Conservation (phyloP, 2,888 invertebrate species). For the Synanthedon myopaeformis region DNA sequence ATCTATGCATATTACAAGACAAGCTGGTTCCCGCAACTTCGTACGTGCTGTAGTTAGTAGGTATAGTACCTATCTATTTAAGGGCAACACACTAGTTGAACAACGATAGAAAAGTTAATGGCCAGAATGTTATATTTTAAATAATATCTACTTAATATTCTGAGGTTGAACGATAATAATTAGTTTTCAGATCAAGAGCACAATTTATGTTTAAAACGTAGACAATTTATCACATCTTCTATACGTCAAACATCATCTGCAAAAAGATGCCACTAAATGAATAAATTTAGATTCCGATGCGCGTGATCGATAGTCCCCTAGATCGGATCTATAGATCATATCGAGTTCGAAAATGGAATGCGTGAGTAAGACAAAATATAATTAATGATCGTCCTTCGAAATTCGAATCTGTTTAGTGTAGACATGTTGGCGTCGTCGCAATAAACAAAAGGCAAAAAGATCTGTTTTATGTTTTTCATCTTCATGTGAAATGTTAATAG, state of each 20-base stretch:
- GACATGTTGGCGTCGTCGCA: slow-evolving; percentile 67
- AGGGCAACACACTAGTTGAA: too few relatives aligned
- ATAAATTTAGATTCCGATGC: slow-evolving; percentile 64
- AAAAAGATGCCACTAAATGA: slow-evolving; percentile 66
- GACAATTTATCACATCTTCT: slow-evolving; percentile 35
- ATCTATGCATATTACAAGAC: too few relatives aligned
- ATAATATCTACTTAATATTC: slow-evolving; percentile 2
- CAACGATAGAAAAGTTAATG: neutral
- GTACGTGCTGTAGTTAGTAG: too few relatives aligned
- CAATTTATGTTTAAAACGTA: slow-evolving; percentile 28
- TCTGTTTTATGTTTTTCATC: slow-evolving; percentile 43
- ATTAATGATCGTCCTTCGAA: slow-evolving; percentile 65
- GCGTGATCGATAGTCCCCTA: slow-evolving; percentile 67
- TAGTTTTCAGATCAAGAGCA: neutral
- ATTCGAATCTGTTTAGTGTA: slow-evolving; percentile 66
- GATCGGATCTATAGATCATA: slow-evolving; percentile 70
- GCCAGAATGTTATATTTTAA: neutral
- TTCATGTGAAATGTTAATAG: slow-evolving; percentile 56
- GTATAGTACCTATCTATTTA: too few relatives aligned
- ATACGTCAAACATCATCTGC: slow-evolving; percentile 52
- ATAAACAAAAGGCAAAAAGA: slow-evolving; percentile 64
- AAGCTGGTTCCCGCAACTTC: too few relatives aligned
- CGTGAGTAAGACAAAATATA: slow-evolving; percentile 71
- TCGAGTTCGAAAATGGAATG: slow-evolving; percentile 65
- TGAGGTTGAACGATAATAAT: slow-evolving; percentile 1